These are phyloP conservation scores for Nibea albiflora DNA, from an alignment of 2,113 vertebrate species.

Conservation along the genomic window DNA sequence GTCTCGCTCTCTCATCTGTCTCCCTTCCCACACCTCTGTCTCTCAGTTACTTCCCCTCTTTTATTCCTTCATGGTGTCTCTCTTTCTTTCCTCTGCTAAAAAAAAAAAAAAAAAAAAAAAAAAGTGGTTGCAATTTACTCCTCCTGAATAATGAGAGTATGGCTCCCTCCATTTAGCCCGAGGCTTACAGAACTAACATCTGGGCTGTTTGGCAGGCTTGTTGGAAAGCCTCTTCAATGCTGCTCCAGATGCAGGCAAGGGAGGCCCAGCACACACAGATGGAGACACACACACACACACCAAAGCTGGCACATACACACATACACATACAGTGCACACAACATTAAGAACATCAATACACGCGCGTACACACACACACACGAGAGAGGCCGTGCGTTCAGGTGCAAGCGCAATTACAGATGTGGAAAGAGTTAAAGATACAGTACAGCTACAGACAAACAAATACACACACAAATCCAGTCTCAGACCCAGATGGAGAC, in stretches of 20 bases:
- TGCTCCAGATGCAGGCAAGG: slow-evolving; percentile 99
- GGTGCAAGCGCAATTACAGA: slow-evolving; percentile 75
- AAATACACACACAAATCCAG: slow-evolving; percentile 61
- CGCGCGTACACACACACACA: slow-evolving; percentile 29
- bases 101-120: slow-evolving; percentile 46
- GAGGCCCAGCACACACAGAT: slow-evolving; percentile 97
- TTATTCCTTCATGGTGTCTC: slow-evolving; percentile 20
- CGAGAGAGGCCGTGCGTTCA: slow-evolving; percentile 45
- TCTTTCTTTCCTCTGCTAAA: slow-evolving; percentile 21
- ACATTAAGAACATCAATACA: slow-evolving; percentile 31
- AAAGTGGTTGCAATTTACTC: slow-evolving; percentile 87
- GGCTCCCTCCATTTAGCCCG: slow-evolving; percentile 96
- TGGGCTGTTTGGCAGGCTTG: slow-evolving; percentile 98
- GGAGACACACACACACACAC: slow-evolving; percentile 90
- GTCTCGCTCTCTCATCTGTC: neutral
- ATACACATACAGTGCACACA: slow-evolving; percentile 27
- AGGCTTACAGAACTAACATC: slow-evolving; percentile 99
- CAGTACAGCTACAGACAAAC: slow-evolving; percentile 62
- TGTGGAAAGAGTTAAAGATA: slow-evolving; percentile 63
- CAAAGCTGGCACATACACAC: slow-evolving; percentile 16
- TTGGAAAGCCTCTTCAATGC: slow-evolving; percentile 95
- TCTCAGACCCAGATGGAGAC: slow-evolving; percentile 93
- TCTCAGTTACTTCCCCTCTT: slow-evolving; percentile 11
- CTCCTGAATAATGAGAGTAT: slow-evolving; percentile 96
- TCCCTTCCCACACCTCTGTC: slow-evolving; percentile 1